Conservation (phyloP, 1,140 invertebrate genomes). For the Bilobella aurantiaca region DNA sequence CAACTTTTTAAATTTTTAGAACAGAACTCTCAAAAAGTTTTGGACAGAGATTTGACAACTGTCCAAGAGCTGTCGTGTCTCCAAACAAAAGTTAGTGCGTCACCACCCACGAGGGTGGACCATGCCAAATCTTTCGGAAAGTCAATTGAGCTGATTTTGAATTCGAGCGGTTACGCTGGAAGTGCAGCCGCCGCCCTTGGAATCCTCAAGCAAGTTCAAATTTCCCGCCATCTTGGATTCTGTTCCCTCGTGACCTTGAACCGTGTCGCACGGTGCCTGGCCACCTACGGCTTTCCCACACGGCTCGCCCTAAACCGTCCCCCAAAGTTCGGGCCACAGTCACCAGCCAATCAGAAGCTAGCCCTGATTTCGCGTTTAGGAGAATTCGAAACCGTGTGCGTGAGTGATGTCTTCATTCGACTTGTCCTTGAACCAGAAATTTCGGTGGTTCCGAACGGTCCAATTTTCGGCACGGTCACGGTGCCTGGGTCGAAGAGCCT, state of each 20-base stretch:
- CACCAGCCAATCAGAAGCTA: neutral
- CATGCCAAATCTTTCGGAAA: too few species aligned
- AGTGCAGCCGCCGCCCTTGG: neutral
- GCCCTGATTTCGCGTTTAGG: neutral
- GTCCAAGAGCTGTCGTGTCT: neutral
- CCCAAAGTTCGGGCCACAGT: neutral
- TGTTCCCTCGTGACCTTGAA: neutral
- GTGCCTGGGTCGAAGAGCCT: constrained; percentile 9
- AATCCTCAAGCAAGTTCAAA: neutral
- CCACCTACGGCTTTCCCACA: neutral
- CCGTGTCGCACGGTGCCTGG: neutral
- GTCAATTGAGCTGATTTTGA: neutral
- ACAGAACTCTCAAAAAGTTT: neutral
- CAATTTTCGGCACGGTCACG: neutral
- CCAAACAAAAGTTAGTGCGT: neutral
- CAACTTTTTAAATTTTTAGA: neutral
- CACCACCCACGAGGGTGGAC: neutral
- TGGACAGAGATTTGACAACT: neutral
- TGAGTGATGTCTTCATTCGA: neutral
- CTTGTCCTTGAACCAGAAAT: neutral
- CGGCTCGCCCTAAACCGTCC: neutral
- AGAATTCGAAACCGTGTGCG: neutral
- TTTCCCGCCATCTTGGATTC: neutral
- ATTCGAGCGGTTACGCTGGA: neutral
- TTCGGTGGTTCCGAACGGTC: neutral